Evolutionary conservation across 2,888 invertebrate species (phyloP).

Genomic region (Lasioglossum villosulum): DNA sequence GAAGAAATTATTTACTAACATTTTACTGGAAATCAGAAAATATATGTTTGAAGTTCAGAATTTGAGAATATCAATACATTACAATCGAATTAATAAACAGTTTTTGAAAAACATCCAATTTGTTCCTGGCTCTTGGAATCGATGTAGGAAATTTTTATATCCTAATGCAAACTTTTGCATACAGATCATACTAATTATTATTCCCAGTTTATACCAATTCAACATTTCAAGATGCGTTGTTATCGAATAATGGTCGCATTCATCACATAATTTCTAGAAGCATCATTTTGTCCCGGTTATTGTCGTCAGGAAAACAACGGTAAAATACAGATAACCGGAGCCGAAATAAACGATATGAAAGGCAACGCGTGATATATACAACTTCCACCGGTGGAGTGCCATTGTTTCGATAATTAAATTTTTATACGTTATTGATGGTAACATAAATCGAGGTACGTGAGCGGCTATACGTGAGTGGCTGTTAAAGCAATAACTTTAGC

Average conservation of each 20-base stretch:
- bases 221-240: neutral
- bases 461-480: slow-evolving; percentile 25
- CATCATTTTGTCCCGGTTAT: neutral
- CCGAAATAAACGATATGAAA: slow-evolving; percentile 12
- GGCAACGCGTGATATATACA: neutral
- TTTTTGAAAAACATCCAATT: too few relatives aligned
- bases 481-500: slow-evolving; percentile 38
- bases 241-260: neutral
- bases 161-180: too few relatives aligned
- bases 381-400: neutral
- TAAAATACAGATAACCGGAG: neutral
- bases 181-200: neutral
- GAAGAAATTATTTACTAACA: neutral
- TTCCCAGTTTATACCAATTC: neutral
- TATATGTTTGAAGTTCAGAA: too few relatives aligned
- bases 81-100: too few relatives aligned
- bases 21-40: neutral
- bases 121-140: neutral
- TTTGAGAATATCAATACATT: too few relatives aligned
- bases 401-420: slow-evolving; percentile 38
- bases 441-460: slow-evolving; percentile 30
- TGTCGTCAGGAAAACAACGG: neutral
- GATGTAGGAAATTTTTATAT: neutral
- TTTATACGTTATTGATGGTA: slow-evolving; percentile 25
- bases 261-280: neutral